phyloP scores from a whole-genome alignment of 2,888 invertebrate species.

The Cyclophora punctaria region DNA sequence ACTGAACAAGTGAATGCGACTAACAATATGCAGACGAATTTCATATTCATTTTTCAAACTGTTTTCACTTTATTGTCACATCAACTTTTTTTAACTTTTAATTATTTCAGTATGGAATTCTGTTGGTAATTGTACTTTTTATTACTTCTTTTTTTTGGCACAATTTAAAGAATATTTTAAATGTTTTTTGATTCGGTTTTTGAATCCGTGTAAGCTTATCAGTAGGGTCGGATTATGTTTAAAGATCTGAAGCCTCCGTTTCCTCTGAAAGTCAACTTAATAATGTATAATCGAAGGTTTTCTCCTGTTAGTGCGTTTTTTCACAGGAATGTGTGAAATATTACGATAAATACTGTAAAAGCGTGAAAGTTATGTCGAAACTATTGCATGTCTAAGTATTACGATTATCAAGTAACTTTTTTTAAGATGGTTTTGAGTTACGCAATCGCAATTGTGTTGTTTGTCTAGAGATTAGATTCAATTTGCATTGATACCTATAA shows the following conservation, averaged over 20 bases:
- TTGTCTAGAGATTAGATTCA: no score
- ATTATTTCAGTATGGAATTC: no score
- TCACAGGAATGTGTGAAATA: slow-evolving; percentile 25
- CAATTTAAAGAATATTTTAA: no score
- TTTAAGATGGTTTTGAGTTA: no score
- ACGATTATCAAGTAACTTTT: no score
- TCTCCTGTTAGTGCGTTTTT: not conserved
- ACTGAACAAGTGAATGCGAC: slow-evolving; percentile 15
- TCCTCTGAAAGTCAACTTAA: slow-evolving; percentile 6
- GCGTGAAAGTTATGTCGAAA: slow-evolving; percentile 27
- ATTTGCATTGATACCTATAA: no score
- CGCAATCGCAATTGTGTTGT: no score
- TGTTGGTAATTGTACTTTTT: no score
- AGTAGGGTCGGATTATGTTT: not conserved
- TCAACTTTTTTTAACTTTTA: not conserved
- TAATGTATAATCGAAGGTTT: slow-evolving; percentile 11
- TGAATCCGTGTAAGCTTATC: no score
- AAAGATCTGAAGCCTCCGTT: slow-evolving; percentile 4
- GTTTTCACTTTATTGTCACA: slow-evolving; percentile 1
- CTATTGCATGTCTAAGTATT: slow-evolving; percentile 17
- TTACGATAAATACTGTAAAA: slow-evolving; percentile 22
- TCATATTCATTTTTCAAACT: slow-evolving; percentile 9
- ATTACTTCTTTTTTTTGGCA: no score
- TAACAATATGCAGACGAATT: slow-evolving; percentile 11
- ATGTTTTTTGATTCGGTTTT: no score